Conservation (phyloP, 2,888 invertebrate species). For the Ormyrus thymus region DNA sequence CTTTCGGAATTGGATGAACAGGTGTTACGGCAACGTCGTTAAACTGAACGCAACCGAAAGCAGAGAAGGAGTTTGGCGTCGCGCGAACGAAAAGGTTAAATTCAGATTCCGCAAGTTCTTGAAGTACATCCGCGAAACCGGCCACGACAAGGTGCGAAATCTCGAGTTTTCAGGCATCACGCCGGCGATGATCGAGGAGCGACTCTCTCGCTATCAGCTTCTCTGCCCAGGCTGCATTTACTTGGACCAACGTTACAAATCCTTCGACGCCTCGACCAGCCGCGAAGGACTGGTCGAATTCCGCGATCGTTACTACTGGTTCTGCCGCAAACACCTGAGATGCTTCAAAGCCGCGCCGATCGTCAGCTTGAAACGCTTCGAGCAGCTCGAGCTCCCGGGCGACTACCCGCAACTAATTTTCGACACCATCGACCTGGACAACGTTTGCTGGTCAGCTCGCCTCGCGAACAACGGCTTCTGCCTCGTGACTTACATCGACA, state of each 20-base stretch:
- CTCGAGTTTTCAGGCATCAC: conserved; percentile 78
- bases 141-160: conserved; percentile 76
- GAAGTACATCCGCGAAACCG: conserved; percentile 76
- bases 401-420: conserved; percentile 74
- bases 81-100: conserved; percentile 73
- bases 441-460: conserved; percentile 70
- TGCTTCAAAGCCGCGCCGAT: conserved; percentile 75
- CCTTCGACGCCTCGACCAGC: conserved; percentile 47
- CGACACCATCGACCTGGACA: conserved; percentile 71
- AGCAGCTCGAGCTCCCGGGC: conserved; percentile 72
- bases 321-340: conserved; percentile 78
- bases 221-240: conserved; percentile 80
- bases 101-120: conserved; percentile 75
- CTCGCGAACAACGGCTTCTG: conserved; percentile 79
- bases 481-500: conserved; percentile 79
- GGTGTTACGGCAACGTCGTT: conserved; percentile 78
- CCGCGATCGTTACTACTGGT: conserved; percentile 78
- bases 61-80: conserved; percentile 78
- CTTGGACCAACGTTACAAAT: conserved; percentile 65
- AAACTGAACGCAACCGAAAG: conserved; percentile 76
- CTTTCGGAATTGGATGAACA: conserved; percentile 76
- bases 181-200: conserved; percentile 76
- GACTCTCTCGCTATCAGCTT: conserved; percentile 76
- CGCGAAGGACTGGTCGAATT: conserved; percentile 78
- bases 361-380: conserved; percentile 72